These are phyloP conservation scores for Phasia obesa DNA, from an alignment of 2,888 invertebrate species.

Conservation along the genomic window DNA sequence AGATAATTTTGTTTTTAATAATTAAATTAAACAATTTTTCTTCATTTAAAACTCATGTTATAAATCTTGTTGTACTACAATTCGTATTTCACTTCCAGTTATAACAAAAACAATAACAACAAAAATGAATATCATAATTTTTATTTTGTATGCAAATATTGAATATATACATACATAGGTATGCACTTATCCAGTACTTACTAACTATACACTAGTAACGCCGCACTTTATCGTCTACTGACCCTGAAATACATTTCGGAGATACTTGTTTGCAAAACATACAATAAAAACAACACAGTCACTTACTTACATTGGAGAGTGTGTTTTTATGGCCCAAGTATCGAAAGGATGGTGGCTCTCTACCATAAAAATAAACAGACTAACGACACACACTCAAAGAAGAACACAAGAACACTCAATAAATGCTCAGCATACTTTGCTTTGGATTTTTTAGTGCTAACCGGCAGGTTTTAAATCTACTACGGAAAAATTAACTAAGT, in stretches of 20 bases:
- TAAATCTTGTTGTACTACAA: not conserved
- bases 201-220: constrained; percentile 56
- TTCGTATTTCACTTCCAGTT: constrained; percentile 40
- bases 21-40: no score
- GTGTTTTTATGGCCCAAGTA: not conserved
- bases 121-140: no score
- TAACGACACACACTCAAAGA: not conserved
- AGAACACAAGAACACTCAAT: not conserved
- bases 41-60: not conserved
- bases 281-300: constrained; percentile 30
- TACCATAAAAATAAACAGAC: constrained; percentile 19
- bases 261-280: constrained; percentile 69
- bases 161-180: constrained; percentile 2
- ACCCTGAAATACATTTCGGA: constrained; percentile 71
- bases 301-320: constrained; percentile 14
- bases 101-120: constrained; percentile 2
- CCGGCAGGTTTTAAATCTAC: constrained; percentile 32
- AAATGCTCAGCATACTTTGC: constrained; percentile 21
- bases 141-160: no score
- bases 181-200: not conserved
- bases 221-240: constrained; percentile 71
- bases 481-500: constrained; percentile 1
- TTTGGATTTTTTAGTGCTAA: constrained; percentile 34
- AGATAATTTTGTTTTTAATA: no score
- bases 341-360: constrained; percentile 38